Evolutionary conservation across 2,113 vertebrate genomes (phyloP), one percentile per base, ranked within the genome.

Genomic region (Thalassarche chlororhynchos): DNA sequence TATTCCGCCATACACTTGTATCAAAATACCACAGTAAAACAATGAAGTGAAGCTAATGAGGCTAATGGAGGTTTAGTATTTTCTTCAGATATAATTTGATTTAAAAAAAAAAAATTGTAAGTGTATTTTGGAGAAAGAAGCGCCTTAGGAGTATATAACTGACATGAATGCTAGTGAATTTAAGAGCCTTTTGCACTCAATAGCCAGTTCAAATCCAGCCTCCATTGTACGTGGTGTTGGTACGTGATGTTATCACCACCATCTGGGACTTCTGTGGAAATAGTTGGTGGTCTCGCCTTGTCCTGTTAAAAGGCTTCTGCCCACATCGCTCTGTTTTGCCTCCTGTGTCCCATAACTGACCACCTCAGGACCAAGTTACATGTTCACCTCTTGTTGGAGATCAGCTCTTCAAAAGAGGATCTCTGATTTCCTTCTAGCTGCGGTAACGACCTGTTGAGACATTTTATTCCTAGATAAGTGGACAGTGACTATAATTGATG

Each of bases 21-120:
- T 89, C 17, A 86, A 94, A 97, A 94, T 90, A 57, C 57, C 77
- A 31, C 60, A 78, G 85, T 66, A 70, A 92, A 90, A 97, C n/a
- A 91, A 74, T 85, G 47, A 57, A 75, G 32, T 68, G 36, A 75
- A 85, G 47, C 58, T 94, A 81, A 60, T 92, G 55, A 93, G 60
- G n/a, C 40, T 87, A 47, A 86, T 55, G 44, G 21, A 86, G 36
- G 19, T 75, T 84, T 84, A 79, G 25, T 78, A 28, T 64, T 89
- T 94, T 83, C 66, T 90, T 90, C 84, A 52, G 55, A 42, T 70
- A 60, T 55, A 78, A 70, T 70, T 83, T 66, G 28, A 28, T 68
- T 61, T 36, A 21, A 47, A 47, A 23, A 47, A 47, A 65, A 42
- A 31, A 31, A 49, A 42, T 6, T 11, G 7, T 47, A 81, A 87